phyloP scores from a whole-genome alignment of 2,797 vertebrate genomes.

The Schizothorax lantsangensis region DNA sequence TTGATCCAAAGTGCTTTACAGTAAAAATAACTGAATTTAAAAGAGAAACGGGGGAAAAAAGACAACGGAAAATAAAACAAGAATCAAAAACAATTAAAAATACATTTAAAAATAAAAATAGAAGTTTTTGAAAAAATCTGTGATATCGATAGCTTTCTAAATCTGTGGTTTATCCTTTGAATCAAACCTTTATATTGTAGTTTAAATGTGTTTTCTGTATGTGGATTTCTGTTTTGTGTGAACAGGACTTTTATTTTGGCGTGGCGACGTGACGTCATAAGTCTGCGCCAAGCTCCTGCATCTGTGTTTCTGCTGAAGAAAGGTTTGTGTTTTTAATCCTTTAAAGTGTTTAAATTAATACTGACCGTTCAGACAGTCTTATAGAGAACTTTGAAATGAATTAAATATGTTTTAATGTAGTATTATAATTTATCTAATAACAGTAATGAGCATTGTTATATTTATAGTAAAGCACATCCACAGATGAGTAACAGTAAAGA shows the following conservation, averaged over 20 bases:
- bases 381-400: not conserved
- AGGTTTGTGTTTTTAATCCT: no score
- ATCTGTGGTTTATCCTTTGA: not conserved
- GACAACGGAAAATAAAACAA: no score
- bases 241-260: not conserved
- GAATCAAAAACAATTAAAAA: no score
- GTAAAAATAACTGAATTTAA: no score
- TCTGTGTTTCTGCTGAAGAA: not conserved
- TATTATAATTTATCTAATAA: not conserved
- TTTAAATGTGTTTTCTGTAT: not conserved
- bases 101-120: no score
- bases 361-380: not conserved
- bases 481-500: no score
- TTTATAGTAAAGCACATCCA: not conserved
- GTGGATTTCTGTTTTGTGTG: not conserved
- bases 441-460: no score
- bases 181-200: not conserved
- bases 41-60: no score
- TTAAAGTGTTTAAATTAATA: not conserved
- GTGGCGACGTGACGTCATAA: not conserved
- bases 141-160: not conserved
- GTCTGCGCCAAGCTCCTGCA: not conserved
- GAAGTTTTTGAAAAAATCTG: not conserved
- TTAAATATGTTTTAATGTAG: not conserved
- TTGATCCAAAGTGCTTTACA: no score